Percentiles rank a stretch among this genome's conserved stretches.
Evolutionary conservation across 2,888 invertebrate species (phyloP).

Genomic region (Geotrupes spiniger): DNA sequence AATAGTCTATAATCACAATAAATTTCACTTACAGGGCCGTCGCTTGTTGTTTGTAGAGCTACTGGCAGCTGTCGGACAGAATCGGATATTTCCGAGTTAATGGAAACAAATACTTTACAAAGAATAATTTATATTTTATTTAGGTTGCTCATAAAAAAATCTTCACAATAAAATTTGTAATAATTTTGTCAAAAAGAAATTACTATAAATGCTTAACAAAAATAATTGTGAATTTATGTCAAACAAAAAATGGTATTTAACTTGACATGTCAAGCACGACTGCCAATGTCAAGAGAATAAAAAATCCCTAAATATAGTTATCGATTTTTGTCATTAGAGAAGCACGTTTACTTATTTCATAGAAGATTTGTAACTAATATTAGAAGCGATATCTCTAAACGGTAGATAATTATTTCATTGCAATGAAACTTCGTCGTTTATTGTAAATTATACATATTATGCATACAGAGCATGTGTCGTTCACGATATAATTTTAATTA

Average conservation of each 20-base stretch:
- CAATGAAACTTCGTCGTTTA: no score
- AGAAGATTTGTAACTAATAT: no score
- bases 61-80: conserved; percentile 26
- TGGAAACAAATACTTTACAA: conserved; percentile 25
- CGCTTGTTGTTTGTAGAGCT: conserved; percentile 53
- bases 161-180: conserved; percentile 19
- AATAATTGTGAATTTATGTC: conserved; percentile 20
- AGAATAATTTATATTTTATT: no score
- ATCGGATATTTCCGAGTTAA: conserved; percentile 27
- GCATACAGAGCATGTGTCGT: no score
- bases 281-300: not conserved
- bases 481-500: no score
- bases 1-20: conserved; percentile 31
- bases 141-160: not conserved
- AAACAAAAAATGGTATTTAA: conserved; percentile 27
- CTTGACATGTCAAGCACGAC: conserved; percentile 21
- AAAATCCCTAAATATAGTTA: not conserved
- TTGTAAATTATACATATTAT: no score
- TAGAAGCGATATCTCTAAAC: no score
- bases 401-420: no score
- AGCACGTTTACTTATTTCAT: no score
- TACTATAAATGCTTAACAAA: conserved; percentile 20
- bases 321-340: conserved; percentile 3
- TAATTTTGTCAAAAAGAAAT: conserved; percentile 24
- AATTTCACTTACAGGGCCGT: conserved; percentile 54